Evolutionary conservation across 2,797 vertebrate genomes (phyloP), one percentile per base, ranked within the genome.

Genomic region (Girardinus metallicus): DNA sequence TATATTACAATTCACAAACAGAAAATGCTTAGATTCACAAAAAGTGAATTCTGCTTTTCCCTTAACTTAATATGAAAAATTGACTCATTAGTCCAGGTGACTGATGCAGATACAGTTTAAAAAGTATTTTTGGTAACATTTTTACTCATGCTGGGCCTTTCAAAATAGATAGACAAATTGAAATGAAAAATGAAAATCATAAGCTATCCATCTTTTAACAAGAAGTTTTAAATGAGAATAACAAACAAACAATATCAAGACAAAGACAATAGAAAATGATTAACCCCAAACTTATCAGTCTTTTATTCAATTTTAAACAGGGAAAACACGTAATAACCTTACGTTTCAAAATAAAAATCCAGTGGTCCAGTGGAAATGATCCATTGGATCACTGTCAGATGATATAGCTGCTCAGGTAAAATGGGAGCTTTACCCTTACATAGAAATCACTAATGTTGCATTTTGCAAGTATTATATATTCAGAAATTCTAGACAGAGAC

Each of bases 381-480:
- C 64, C 9, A 39, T 4, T 66, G 62, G 3, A 39, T 39, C 18
- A 39, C 12, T 39, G 9, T 39, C 34, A 39, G 62, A 66, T 39
- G 34, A 66, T 21, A 11, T 11, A 23, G 10, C 62, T 66, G 64
- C 64, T 5, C 64, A 68, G 18, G 18, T 68, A 68, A 68, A 68
- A 66, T 2, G 60, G 36, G 64, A 23, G 21, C 36, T 41, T 41
- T 26, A 41, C 36, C 21, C 41, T 68, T 41, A 26, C 36, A 41
- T 26, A 41, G 5, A 29, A 26, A 41, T 68, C 8, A 8, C 2
- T 21, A 68, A 23, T 68, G 18, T 2, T 39, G 36, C 36, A 39
- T 66, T 66, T 66, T 66, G 64, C 11, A 66, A 68, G 21, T 23
- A 68, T 36, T 68, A 68, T 9, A 68, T 41, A 41, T 68, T 68